These are phyloP conservation scores for Loxodonta africana DNA, from an alignment of 2,113 vertebrate species.

Conservation along the genomic window DNA sequence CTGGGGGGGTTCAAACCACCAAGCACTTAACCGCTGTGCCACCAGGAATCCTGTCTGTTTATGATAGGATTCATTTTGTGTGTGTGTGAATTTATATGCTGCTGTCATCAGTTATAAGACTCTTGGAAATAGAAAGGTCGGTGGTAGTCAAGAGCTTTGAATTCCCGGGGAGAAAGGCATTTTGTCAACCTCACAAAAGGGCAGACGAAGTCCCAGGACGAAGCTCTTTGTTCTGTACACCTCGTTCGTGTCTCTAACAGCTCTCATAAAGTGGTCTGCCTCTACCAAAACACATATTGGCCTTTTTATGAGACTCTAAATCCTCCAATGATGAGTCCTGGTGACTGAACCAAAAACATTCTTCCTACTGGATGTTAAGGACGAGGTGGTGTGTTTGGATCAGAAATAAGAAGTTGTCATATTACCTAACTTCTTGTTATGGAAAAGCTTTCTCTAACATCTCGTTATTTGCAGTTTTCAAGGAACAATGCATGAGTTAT, in stretches of 20 bases:
- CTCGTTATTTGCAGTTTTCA: neutral
- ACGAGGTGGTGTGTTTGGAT: neutral
- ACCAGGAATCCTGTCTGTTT: neutral
- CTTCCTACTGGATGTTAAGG: neutral
- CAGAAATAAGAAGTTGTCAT: neutral
- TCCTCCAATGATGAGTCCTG: neutral
- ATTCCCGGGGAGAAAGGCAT: neutral
- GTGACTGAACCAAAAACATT: neutral
- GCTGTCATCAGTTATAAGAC: neutral
- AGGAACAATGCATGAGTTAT: neutral
- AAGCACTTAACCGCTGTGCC: no score
- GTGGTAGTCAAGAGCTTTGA: neutral
- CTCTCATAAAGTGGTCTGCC: neutral
- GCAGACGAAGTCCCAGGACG: neutral
- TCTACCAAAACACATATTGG: neutral
- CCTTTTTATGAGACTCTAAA: neutral
- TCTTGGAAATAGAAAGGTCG: neutral
- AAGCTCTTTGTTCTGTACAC: neutral
- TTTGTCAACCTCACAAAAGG: neutral
- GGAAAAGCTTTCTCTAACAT: neutral
- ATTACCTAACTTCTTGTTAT: neutral
- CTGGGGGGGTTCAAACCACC: no score
- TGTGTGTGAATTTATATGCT: neutral
- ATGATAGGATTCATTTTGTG: neutral
- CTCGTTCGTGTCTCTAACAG: neutral